A percentile compares a stretch with the other conserved stretches of the same genome.
phyloP scores from a whole-genome alignment of 2,113 vertebrate species.

The Tautogolabrus adspersus region DNA sequence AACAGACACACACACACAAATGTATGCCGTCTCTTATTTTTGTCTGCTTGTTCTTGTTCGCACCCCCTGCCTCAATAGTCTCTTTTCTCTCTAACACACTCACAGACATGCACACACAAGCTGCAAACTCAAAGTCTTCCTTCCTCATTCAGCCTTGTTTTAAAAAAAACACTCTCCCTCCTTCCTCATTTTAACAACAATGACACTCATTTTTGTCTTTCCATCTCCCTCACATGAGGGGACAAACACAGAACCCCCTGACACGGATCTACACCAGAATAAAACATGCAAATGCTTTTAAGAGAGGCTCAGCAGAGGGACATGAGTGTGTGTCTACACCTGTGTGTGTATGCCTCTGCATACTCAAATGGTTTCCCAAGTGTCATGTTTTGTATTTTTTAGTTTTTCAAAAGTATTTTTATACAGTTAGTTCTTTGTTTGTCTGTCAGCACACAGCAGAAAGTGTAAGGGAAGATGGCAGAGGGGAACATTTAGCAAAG shows the following conservation, averaged over 20 bases:
- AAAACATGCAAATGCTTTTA: slow-evolving; percentile 79
- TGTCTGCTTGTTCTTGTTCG: slow-evolving; percentile 28
- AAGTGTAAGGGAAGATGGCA: slow-evolving; percentile 3
- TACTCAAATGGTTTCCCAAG: slow-evolving; percentile 29
- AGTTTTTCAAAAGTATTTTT: slow-evolving; percentile 18
- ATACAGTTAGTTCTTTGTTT: slow-evolving; percentile 28
- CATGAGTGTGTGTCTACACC: slow-evolving; percentile 33
- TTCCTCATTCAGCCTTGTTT: slow-evolving; percentile 16
- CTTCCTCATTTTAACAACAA: slow-evolving; percentile 20
- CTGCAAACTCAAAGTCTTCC: slow-evolving; percentile 25
- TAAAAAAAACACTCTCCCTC: not conserved
- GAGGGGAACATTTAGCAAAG: not conserved
- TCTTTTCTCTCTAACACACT: slow-evolving; percentile 16
- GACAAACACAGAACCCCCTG: slow-evolving; percentile 33
- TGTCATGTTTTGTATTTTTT: slow-evolving; percentile 33
- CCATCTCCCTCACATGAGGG: slow-evolving; percentile 13
- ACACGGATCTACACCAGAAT: slow-evolving; percentile 20
- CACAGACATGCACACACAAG: slow-evolving; percentile 6
- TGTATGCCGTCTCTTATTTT: slow-evolving; percentile 11
- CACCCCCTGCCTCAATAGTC: slow-evolving; percentile 35
- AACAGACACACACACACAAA: slow-evolving; percentile 5
- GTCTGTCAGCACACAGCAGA: slow-evolving; percentile 1
- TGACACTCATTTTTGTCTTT: slow-evolving; percentile 10
- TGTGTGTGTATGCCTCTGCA: slow-evolving; percentile 30
- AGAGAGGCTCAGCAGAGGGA: slow-evolving; percentile 34